Base-by-base conservation (phyloP, 2,113 vertebrate species). In the Rhinoptilus africanus region DNA sequence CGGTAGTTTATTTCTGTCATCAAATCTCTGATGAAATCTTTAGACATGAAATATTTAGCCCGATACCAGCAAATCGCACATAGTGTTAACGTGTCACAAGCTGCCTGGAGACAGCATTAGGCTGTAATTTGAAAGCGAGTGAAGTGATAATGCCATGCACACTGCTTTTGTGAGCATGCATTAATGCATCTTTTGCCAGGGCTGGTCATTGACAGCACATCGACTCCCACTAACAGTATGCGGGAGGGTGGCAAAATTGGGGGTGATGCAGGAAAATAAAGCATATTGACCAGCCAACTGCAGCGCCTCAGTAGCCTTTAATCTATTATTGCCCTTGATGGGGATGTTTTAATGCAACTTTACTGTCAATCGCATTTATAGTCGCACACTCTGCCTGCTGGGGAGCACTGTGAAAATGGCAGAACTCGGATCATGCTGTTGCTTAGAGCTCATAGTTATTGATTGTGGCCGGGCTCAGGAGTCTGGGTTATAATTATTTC, bases 111-210 rank as follows among this genome's bases (percentile, higher is more conserved):
- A 88, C 98, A 93, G 98, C 98, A 97, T 99, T 98, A 98, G 97
- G 97, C 98, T 97, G 98, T 98, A 98, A 99, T 99, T 98, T 99
- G 99, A 99, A 99, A 99, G 99, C 93, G 98, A 99, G 99, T 96
- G 99, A 98, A 98, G 98, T 96, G 99, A 98, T 99, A 98, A 98
- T 98, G 98, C 97, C 97, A 96, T 97, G 97, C 98, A 86, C 98
- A 92, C 97, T 95, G 98, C 99, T 98, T 98, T 98, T 99, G 99
- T 99, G 99, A 99, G 98, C 95, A 27, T 97, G 98, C 99, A 99
- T 99, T 99, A 99, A 99, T 99, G 99, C 98, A 78, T 47, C 96
- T 81, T 37, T 97, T 95, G 98, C 98, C 98, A 96, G 98, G 98
- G 97, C 98, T 97, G 88, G 96, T 98, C 99, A 98, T 97, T 98